Base-by-base conservation (phyloP, 2,113 vertebrate species). In the Chinchilla lanigera region DNA sequence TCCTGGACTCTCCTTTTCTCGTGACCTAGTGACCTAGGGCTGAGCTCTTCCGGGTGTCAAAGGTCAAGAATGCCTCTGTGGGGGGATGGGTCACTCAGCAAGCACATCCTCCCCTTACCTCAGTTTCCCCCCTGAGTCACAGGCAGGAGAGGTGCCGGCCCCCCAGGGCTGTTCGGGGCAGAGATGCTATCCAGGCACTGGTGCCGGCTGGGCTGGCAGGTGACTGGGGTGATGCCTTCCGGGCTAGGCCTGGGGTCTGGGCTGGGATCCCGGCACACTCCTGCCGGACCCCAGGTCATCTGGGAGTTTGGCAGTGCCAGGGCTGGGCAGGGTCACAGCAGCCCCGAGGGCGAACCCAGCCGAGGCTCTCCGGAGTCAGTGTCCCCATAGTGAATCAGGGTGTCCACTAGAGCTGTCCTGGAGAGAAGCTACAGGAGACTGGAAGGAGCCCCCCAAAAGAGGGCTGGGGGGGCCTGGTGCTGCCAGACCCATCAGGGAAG, bases 61-160 rank as follows among this genome's bases (percentile, higher is more conserved):
- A 47, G 38, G 44, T 81, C 87, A 67, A 73, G 13, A 24, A 1
- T 69, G 17, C 58, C 2, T 10, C 35, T 67, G 33, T 67, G 38
- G 12, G 26, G 33, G 5, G n/a, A 73, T 20, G 1, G 2, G 67
- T 85, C 81, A 92, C 38, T 16, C 38, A 97, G 35, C 33, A 73
- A 60, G 26, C 12, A 26, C 24, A 65, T 26, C 63, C 58, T 89
- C n/a, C 44, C 56, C 41, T 96, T 89, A 91, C 86, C 83, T 97
- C 94, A 80, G 90, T 96, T 97, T 96, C 92, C 73, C 95, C 95
- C 87, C 58, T 96, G 90, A 96, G 65, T 97, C 92, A 97, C 38
- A 24, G 82, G 60, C 50, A 52, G 47, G 54, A 96, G 44, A 92
- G 71, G 11, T 41, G 17, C 38, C 95, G 44, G 95, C 38, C 73